phyloP scores from a whole-genome alignment of 1,140 invertebrate species.

The Atta cephalotes region DNA sequence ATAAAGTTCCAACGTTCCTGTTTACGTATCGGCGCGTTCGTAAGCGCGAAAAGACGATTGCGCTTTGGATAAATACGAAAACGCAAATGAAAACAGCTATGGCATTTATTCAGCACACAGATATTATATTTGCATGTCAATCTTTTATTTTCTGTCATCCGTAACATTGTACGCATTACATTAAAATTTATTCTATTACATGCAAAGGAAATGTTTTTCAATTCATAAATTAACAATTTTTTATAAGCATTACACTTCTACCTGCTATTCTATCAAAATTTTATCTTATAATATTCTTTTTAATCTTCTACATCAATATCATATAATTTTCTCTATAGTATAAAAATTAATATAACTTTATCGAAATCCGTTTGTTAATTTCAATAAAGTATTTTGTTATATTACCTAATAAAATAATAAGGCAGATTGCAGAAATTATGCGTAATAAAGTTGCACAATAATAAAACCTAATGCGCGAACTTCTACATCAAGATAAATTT shows the following conservation, averaged over 20 bases:
- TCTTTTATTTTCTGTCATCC: not conserved
- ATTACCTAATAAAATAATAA: constrained; percentile 15
- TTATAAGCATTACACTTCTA: not conserved
- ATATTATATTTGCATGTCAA: not conserved
- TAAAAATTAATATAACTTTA: constrained; percentile 8
- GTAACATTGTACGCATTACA: not conserved
- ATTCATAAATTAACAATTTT: constrained; percentile 6
- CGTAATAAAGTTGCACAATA: not conserved
- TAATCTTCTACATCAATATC: not conserved
- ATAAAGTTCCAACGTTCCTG: constrained; percentile 73
- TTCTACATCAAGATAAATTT: constrained; percentile 1
- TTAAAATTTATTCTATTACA: not conserved
- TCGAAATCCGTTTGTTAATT: not conserved
- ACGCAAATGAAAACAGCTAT: constrained; percentile 29
- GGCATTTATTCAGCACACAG: not conserved
- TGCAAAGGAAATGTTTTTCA: not conserved
- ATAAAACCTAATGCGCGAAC: not conserved
- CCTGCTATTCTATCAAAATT: not conserved
- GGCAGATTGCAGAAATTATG: not conserved
- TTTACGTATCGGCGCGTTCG: constrained; percentile 71
- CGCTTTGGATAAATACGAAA: constrained; percentile 39
- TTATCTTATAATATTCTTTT: not conserved
- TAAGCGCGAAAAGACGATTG: constrained; percentile 52
- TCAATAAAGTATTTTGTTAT: not conserved
- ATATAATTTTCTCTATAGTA: not conserved